Evolutionary conservation across 2,888 invertebrate species (phyloP), one percentile per base, ranked within the genome.

Genomic region (Dasypogon diadema): DNA sequence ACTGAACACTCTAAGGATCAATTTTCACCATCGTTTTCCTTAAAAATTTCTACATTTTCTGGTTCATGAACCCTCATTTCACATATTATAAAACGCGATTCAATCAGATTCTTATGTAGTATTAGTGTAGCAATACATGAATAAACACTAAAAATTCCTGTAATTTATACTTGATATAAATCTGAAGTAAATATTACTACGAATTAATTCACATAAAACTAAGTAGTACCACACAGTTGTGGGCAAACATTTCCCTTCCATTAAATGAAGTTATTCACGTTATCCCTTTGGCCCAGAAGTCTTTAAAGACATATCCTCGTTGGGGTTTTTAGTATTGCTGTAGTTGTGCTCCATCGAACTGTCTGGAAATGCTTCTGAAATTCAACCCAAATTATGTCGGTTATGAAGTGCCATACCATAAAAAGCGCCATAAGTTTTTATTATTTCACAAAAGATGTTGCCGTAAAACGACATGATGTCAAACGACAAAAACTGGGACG

Each of bases 381-480:
- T 58, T 58, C 60, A 37, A 37, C 60, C 60, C 34, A 60, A 60
- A 60, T 60, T 60, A 60, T 60, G 60, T 60, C 18, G 34, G 37
- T 60, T 60, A 60, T 60, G 60, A 60, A 60, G 60, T 60, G 60
- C 60, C 21, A 60, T 34, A 60, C 34, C 60, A 60, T 37, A 60
- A 60, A 60, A 60, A 12, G 60, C 34, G 18, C 60, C 60, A 60
- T 60, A 60, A 60, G 37, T 37, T 60, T 60, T 60, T 60, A 60
- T 60, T 60, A 60, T 60, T 60, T 60, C 60, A 34, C 34, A 60
- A 60, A 37, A 60, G 60, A 60, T 60, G 60, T 37, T 60, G 60
- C 60, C 60, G 21, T 60, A 37, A 60, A 60, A n/a, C 37, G 60
- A 60, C 60, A 37, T 60, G 34, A 60, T 60, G 37, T 60, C 37